Conservation (phyloP, 2,113 vertebrate species). For the Dicrurus megarhynchus region DNA sequence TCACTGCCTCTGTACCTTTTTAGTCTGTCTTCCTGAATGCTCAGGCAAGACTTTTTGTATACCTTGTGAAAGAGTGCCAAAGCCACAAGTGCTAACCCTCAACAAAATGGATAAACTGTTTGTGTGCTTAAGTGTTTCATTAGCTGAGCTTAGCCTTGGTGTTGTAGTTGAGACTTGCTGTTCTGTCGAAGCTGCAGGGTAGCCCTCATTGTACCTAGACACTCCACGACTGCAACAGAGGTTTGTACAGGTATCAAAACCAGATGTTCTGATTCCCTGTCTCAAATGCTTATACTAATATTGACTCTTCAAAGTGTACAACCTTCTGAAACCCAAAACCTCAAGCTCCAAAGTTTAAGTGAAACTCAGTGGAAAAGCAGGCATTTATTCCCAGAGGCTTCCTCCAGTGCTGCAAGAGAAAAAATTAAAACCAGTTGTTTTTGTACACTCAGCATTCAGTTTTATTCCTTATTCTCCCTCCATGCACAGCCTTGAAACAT, state of each 20-base stretch:
- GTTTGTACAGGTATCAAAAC: not conserved
- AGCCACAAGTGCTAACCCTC: not conserved
- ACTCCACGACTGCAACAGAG: not conserved
- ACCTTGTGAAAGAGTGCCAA: accelerated
- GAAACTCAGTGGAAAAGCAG: not conserved
- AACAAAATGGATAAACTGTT: not conserved
- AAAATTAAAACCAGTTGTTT: not conserved
- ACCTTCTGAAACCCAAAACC: not conserved
- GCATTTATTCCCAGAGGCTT: not conserved
- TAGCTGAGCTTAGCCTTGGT: not conserved
- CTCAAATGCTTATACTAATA: not conserved
- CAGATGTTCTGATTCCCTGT: not conserved
- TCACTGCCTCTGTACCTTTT: not conserved
- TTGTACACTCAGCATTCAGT: not conserved
- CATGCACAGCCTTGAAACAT: not conserved
- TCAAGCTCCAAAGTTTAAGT: not conserved
- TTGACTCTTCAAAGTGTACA: not conserved
- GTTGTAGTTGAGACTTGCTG: not conserved
- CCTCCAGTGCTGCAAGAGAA: not conserved
- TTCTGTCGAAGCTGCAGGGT: not conserved
- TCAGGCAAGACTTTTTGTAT: not conserved
- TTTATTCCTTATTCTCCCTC: not conserved
- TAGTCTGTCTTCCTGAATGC: not conserved
- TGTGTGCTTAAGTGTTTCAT: not conserved
- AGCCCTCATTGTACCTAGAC: not conserved